A percentile compares a stretch with the other conserved stretches of the same genome.
Conservation (phyloP, 2,888 invertebrate genomes). For the Ceramica pisi region DNA sequence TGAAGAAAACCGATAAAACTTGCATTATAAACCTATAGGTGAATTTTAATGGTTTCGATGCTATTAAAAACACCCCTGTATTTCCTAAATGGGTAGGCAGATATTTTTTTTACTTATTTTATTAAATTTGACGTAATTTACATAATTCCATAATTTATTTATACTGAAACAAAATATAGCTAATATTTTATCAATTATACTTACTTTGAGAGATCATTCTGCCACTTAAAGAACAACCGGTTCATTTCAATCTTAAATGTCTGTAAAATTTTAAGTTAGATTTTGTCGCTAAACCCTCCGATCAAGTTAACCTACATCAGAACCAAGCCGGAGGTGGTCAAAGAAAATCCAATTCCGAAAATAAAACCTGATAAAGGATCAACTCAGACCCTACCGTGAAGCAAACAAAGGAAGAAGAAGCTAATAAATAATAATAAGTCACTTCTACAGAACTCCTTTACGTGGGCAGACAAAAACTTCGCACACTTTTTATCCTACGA, state of each 20-base stretch:
- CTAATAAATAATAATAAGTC: slow-evolving; percentile 56
- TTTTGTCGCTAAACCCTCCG: background rate
- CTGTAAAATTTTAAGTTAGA: background rate
- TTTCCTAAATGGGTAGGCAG: background rate
- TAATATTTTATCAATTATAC: no score
- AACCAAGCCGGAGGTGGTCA: slow-evolving; percentile 12
- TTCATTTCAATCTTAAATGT: background rate
- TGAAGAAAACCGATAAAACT: slow-evolving; percentile 36
- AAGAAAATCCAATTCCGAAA: slow-evolving; percentile 31
- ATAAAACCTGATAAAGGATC: slow-evolving; percentile 28
- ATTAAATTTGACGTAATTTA: no score
- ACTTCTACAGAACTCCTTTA: slow-evolving; percentile 25
- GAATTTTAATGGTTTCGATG: slow-evolving; percentile 12
- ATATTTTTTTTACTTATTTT: no score
- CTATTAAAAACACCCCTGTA: background rate
- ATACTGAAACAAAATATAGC: no score
- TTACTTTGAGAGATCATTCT: background rate
- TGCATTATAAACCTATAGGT: slow-evolving; percentile 22
- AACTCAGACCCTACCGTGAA: slow-evolving; percentile 31
- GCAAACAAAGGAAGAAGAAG: slow-evolving; percentile 36
- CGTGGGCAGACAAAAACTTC: slow-evolving; percentile 33
- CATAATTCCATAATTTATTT: no score
- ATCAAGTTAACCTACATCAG: slow-evolving; percentile 21
- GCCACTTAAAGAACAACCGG: background rate
- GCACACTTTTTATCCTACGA: slow-evolving; percentile 32